These are phyloP conservation scores for Pseudonaja textilis DNA, from an alignment of 2,113 vertebrate genomes.

Conservation along the genomic window DNA sequence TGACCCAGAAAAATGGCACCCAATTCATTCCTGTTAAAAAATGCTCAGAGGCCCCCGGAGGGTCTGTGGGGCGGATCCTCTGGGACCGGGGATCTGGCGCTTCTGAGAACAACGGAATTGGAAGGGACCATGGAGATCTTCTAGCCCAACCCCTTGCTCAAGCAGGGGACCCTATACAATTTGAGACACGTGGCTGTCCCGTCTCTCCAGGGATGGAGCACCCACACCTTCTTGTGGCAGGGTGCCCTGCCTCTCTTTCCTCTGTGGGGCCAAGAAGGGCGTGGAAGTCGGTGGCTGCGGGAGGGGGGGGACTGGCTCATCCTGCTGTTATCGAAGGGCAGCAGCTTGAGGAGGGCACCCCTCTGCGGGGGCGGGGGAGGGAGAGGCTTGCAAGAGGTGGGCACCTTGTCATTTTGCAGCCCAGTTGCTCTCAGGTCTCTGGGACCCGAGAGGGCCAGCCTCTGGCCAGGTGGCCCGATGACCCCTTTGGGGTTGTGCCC, in stretches of 20 bases:
- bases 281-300: not conserved
- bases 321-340: not conserved
- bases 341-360: not conserved
- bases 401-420: not conserved
- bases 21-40: not conserved
- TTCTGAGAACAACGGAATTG: not conserved
- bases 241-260: not conserved
- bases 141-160: not conserved
- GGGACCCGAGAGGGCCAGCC: not conserved
- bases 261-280: not conserved
- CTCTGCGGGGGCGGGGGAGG: fast-evolving
- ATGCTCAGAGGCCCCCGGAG: not conserved
- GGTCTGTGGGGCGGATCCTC: not conserved
- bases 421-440: not conserved
- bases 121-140: not conserved
- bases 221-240: not conserved
- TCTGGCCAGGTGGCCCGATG: not conserved
- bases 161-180: not conserved
- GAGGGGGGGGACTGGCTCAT: not conserved
- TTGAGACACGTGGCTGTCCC: not conserved
- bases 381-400: not conserved
- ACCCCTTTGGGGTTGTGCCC: not conserved
- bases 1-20: not conserved
- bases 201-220: not conserved
- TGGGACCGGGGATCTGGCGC: not conserved